These are phyloP conservation scores for Calameuta pallipes DNA, from an alignment of 2,888 invertebrate species.

Conservation along the genomic window DNA sequence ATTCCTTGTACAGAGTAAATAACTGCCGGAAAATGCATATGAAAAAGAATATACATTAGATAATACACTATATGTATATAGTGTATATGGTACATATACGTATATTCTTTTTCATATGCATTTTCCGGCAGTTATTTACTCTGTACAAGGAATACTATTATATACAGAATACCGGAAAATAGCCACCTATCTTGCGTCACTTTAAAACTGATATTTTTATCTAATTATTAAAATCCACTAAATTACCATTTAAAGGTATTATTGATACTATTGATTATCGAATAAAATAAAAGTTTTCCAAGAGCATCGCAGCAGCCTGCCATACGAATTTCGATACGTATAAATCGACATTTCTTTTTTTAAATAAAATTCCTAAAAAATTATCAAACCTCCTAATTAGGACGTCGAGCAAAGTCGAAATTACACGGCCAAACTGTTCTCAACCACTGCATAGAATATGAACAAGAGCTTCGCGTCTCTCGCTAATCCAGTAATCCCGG, in stretches of 20 bases:
- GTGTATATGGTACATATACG: too few species aligned
- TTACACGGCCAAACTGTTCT: not conserved
- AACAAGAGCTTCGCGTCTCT: not conserved
- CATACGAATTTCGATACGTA: too few species aligned
- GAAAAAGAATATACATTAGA: too few species aligned
- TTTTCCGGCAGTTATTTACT: too few species aligned
- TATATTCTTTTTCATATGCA: too few species aligned
- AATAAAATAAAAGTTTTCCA: not conserved
- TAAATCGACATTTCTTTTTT: too few species aligned
- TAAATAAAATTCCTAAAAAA: not conserved
- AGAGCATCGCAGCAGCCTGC: not conserved
- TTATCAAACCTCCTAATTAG: not conserved
- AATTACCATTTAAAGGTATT: not conserved
- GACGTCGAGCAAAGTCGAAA: not conserved
- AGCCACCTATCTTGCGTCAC: not conserved
- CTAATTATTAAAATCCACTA: not conserved
- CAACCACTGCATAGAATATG: not conserved
- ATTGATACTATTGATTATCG: not conserved
- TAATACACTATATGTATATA: too few species aligned
- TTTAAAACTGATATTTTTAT: not conserved
- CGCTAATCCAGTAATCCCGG: conserved; percentile 42
- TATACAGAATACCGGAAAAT: not conserved
- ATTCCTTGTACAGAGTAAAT: not conserved
- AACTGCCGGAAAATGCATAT: not conserved
- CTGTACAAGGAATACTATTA: too few species aligned